Conservation (phyloP, 2,888 invertebrate species). For the Poecilus cupreus region DNA sequence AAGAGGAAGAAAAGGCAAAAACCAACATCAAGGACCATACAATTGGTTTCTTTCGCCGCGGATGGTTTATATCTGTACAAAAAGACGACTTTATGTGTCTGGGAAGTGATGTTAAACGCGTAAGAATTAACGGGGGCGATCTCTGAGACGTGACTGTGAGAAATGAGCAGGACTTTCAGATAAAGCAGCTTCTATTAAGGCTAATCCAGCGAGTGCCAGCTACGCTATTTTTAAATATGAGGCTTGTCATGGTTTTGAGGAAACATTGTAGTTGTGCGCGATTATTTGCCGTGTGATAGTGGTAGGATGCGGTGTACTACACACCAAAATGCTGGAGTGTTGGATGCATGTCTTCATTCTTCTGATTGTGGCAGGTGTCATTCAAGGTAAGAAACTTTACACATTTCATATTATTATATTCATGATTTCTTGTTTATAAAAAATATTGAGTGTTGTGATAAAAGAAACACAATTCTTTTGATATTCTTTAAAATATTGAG, state of each 20-base stretch:
- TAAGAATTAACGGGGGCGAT: conserved; percentile 35
- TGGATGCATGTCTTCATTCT: conserved; percentile 63
- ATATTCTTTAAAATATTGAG: too few relatives aligned
- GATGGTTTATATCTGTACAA: conserved; percentile 31
- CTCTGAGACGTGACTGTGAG: conserved; percentile 9
- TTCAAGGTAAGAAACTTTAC: conserved; percentile 61
- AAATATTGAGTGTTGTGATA: too few relatives aligned
- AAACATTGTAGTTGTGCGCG: not conserved
- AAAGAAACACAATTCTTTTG: too few relatives aligned
- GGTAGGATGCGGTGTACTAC: conserved; percentile 38
- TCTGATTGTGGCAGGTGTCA: conserved; percentile 62
- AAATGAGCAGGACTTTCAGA: conserved; percentile 17
- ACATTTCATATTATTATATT: not conserved
- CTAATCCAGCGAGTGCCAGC: conserved; percentile 3
- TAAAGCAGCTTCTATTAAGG: conserved; percentile 11
- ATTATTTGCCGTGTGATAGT: conserved; percentile 20
- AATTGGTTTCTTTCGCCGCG: conserved; percentile 39
- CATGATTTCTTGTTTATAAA: too few relatives aligned
- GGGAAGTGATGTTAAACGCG: conserved; percentile 34
- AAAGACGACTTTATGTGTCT: conserved; percentile 43
- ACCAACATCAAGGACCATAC: conserved; percentile 46
- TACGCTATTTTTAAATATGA: conserved; percentile 38
- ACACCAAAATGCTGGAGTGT: conserved; percentile 63
- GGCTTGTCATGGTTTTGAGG: not conserved
- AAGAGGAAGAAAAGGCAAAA: conserved; percentile 30